These are phyloP conservation scores for Drosophila putrida DNA, from an alignment of 2,888 invertebrate genomes.

Conservation along the genomic window DNA sequence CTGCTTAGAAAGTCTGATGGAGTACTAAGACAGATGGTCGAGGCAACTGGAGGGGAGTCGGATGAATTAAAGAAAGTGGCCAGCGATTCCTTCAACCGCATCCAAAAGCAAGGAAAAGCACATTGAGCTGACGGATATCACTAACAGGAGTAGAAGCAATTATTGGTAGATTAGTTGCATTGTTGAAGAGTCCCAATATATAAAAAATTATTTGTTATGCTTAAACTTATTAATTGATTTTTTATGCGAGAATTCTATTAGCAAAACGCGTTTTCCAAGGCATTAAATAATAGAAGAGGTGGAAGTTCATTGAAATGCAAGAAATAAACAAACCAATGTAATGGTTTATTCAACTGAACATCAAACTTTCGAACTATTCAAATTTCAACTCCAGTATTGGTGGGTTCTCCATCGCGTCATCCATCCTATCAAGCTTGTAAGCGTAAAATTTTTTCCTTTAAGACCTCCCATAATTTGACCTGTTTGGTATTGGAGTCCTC, in stretches of 20 bases:
- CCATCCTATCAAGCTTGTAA: background rate
- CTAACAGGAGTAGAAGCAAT: conserved; percentile 24
- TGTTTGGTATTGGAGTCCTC: background rate
- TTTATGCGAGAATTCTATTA: no score
- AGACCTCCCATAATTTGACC: background rate
- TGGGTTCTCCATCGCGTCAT: background rate
- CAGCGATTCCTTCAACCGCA: conserved; percentile 82
- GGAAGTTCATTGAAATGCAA: background rate
- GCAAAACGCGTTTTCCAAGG: background rate
- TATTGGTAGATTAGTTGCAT: no score
- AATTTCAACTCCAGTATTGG: conserved; percentile 10
- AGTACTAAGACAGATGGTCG: conserved; percentile 89
- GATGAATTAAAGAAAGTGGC: conserved; percentile 86
- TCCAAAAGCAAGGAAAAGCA: conserved; percentile 54
- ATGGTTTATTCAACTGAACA: conserved; percentile 4
- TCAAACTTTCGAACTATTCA: conserved; percentile 1
- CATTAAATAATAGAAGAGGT: background rate
- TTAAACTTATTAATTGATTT: no score
- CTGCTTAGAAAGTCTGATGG: conserved; percentile 88
- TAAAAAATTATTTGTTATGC: no score
- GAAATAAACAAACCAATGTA: conserved; percentile 9
- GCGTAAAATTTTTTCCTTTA: background rate
- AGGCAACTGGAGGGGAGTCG: conserved; percentile 88
- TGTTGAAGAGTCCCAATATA: no score
- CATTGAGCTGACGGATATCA: conserved; percentile 35